Evolutionary conservation across 1,140 invertebrate species (phyloP).

Genomic region (Babylonia areolata): DNA sequence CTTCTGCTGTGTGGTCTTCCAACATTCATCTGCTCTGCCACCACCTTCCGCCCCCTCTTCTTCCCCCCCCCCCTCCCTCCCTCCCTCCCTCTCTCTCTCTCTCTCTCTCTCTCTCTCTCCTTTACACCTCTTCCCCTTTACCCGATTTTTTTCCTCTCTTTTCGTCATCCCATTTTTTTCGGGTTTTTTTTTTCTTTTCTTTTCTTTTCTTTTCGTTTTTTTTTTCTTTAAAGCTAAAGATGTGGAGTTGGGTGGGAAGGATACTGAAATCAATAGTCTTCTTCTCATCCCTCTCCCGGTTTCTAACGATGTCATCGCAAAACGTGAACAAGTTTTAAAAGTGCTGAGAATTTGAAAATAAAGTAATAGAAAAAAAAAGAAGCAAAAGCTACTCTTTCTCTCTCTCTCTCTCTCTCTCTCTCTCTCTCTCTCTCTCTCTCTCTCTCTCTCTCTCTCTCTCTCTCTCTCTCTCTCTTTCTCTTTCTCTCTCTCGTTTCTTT

Average conservation of each 20-base stretch:
- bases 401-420: background rate
- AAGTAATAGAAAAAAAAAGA: too few species aligned
- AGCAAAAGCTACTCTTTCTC: background rate
- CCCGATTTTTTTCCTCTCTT: too few species aligned
- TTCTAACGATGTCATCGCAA: too few species aligned
- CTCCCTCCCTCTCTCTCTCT: conserved; percentile 18
- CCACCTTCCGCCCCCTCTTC: background rate
- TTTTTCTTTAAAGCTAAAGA: background rate
- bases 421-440: background rate
- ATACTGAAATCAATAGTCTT: too few species aligned
- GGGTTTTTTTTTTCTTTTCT: too few species aligned
- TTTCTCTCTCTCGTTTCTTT: background rate
- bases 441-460: conserved; percentile 4
- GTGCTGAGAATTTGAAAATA: too few species aligned
- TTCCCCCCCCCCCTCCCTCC: background rate
- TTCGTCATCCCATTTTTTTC: too few species aligned
- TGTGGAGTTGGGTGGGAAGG: too few species aligned
- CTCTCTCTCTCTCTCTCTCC: conserved; percentile 17
- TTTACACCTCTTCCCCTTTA: background rate
- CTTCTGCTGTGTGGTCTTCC: background rate
- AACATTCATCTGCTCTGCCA: background rate
- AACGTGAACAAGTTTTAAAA: too few species aligned
- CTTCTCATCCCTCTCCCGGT: too few species aligned
- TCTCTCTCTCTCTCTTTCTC: background rate
- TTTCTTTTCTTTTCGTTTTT: background rate